Base-by-base conservation (phyloP, 2,888 invertebrate genomes). In the Cheilosia pagana region DNA sequence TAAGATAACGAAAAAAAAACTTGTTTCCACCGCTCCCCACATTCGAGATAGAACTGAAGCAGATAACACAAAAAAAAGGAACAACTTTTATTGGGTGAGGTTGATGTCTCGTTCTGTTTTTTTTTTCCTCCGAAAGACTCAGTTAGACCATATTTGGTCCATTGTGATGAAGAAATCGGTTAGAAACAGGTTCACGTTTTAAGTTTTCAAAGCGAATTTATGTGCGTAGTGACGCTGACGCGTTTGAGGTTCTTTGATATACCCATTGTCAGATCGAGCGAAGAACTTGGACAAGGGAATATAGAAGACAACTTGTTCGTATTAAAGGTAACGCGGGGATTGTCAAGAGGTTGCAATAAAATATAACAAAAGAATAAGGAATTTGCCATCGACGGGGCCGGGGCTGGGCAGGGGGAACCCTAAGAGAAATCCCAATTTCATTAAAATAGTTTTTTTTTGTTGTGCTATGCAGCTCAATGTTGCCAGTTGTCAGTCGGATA, bases 111-210 rank as follows among this genome's bases (percentile, higher is more conserved):
- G n/a, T 14, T 43, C 7, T 43, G 2, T 43, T 43, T 5, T 16
- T 6, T 43, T 16, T 1, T 14, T 14, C 7, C 16, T 43, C 43
- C 14, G 16, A 43, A 16, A 43, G 43, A 16, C 43, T 43, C 35
- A 4, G 12, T 35, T 43, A 43, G 43, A 43, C 43, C 43, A 16
- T 43, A 43, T 43, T 43, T 43, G 43, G 43, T 43, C 43, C 43
- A 43, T 43, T 43, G 43, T 43, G 43, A 2, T 43, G 5, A 14
- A 43, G 43, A 43, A 16, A 43, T 43, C 43, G 16, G 16, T 43
- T 43, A 16, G 6, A 43, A 43, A 43, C 43, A 43, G 43, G 43
- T 43, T 43, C 43, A 43, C 6, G 43, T 5, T 43, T 43, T 43
- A 16, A 41, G 14, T 43, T 14, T 43, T 6, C n/a, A n/a, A 43